Base-by-base conservation (phyloP, 2,113 vertebrate genomes). In the Chaetodon auriga region DNA sequence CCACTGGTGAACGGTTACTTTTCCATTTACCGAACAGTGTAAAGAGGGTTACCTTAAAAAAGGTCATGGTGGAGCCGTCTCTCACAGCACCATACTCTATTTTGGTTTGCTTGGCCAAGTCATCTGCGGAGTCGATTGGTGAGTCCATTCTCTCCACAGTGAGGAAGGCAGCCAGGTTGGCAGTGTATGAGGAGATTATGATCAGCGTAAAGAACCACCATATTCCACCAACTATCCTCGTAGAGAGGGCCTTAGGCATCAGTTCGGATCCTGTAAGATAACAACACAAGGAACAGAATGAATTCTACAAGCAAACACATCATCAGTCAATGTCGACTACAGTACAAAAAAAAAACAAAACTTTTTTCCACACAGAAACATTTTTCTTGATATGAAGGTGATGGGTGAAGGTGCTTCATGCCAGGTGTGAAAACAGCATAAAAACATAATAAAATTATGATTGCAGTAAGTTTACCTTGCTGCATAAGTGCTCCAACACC, bases 171-270 rank as follows among this genome's bases (percentile, higher is more conserved):
- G 98, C 98, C 94, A 99, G 87, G 94, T 99, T 99, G 89, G 98
- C 98, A 65, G 98, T 99, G 77, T 99, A 99, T 61, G 98, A 99
- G 78, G 98, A 99, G 91, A 99, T 98, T 91, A 99, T 98, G 94
- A 99, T 98, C 90, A 99, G 89, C 36, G 98, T 99, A 91, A 99
- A 99, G 95, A 99, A 99, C 98, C 98, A 99, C 98, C 98, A 99
- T 93, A 99, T 99, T 80, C 98, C 98, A 90, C 97, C 98, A 64
- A 99, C 97, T 93, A 99, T 99, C 95, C 98, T 96, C 60, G 98
- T 99, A 14, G 98, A 99, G 81, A 99, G 96, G 86, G 98, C 98
- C 95, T 98, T 99, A 71, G 98, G 98, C 98, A 99, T 99, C 93
- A 99, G 94, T 91, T 99, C 98, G 65, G 98, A 99, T 87, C 98